Conservation (phyloP, 2,797 vertebrate species). For the Distichodus sexfasciatus region DNA sequence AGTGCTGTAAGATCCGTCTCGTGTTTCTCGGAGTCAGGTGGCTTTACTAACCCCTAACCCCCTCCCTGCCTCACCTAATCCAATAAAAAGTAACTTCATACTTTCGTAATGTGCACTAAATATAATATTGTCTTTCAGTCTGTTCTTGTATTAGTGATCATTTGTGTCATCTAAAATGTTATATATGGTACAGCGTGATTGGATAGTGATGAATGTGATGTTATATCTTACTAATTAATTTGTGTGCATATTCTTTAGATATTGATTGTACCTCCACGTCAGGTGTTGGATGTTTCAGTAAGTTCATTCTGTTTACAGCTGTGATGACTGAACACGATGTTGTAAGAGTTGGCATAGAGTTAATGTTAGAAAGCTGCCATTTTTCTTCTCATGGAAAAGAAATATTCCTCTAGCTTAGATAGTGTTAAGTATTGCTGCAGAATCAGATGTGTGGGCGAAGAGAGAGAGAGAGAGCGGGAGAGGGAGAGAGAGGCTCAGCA, state of each 20-base stretch:
- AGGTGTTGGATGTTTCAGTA: no score
- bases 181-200: no score
- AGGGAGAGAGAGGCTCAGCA: constrained; percentile 42
- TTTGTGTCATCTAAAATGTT: no score
- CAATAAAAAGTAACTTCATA: constrained; percentile 45
- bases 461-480: constrained; percentile 45
- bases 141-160: no score
- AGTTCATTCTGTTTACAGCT: no score
- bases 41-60: constrained; percentile 14
- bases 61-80: constrained; percentile 10
- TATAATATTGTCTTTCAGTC: neutral
- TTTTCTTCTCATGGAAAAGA: neutral
- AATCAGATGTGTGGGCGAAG: constrained; percentile 73
- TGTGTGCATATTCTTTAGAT: no score
- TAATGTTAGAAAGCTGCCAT: neutral
- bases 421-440: constrained; percentile 67
- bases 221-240: no score
- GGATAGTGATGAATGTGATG: no score
- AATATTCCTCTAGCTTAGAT: constrained; percentile 51
- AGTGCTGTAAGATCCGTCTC: constrained; percentile 30
- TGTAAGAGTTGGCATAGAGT: no score
- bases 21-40: constrained; percentile 33
- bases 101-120: constrained; percentile 16
- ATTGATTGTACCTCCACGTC: no score
- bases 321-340: no score